Evolutionary conservation across 1,140 invertebrate species (phyloP).

Genomic region (Watersipora subatra): DNA sequence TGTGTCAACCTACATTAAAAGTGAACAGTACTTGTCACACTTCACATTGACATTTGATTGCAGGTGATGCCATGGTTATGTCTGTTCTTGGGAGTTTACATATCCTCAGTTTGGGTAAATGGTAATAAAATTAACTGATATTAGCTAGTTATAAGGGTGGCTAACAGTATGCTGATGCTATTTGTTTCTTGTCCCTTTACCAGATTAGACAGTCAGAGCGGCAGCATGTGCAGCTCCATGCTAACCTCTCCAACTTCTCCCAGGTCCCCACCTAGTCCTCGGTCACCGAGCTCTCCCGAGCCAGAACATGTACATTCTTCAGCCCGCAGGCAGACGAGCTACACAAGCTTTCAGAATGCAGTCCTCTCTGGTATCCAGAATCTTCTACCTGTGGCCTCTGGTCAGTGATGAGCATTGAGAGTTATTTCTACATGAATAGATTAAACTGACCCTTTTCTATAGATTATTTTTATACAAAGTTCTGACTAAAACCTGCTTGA

Average conservation of each 20-base stretch:
- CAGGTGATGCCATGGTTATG: no score
- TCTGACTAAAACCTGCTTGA: no score
- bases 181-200: slow-evolving; percentile 15
- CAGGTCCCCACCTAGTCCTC: slow-evolving; percentile 46
- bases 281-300: slow-evolving; percentile 16
- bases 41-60: no score
- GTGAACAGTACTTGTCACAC: background rate
- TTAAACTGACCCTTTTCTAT: no score
- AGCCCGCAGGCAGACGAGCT: slow-evolving; percentile 8
- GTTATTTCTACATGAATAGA: no score
- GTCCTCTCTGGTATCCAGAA: slow-evolving; percentile 23
- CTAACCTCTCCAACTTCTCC: slow-evolving; percentile 67
- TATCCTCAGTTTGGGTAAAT: no score
- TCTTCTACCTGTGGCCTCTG: slow-evolving; percentile 10
- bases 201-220: slow-evolving; percentile 82
- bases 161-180: no score
- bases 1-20: background rate
- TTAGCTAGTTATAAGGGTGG: no score
- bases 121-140: no score
- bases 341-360: slow-evolving; percentile 22
- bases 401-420: no score
- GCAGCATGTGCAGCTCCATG: slow-evolving; percentile 76
- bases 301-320: slow-evolving; percentile 3
- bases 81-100: no score
- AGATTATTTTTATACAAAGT: no score